These are phyloP conservation scores for Xanthia togata DNA, from an alignment of 2,888 invertebrate species.

Conservation along the genomic window DNA sequence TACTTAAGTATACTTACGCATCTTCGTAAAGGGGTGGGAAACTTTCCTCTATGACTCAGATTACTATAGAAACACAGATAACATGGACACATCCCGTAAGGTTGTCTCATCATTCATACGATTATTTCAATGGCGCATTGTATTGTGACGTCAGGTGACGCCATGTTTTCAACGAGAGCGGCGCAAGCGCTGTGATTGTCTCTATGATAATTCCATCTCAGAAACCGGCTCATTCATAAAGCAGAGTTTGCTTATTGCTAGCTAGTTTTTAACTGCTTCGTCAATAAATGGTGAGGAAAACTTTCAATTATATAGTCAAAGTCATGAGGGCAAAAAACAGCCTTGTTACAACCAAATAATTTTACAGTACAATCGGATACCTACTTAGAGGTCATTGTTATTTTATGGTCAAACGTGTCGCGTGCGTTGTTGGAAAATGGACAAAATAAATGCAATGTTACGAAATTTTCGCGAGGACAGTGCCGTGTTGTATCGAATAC, in stretches of 20 bases:
- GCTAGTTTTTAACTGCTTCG: background rate
- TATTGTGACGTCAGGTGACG: conserved; percentile 56
- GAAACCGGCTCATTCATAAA: conserved; percentile 31
- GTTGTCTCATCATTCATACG: conserved; percentile 42
- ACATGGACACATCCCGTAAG: conserved; percentile 9
- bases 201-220: conserved; percentile 49
- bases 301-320: conserved; percentile 9
- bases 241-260: background rate
- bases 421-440: conserved; percentile 43
- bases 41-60: background rate
- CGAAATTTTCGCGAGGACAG: conserved; percentile 55
- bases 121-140: conserved; percentile 56
- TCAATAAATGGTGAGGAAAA: conserved; percentile 1
- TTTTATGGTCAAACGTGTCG: conserved; percentile 28
- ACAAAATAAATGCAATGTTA: conserved; percentile 46
- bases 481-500: conserved; percentile 28
- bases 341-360: conserved; percentile 34
- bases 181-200: conserved; percentile 44
- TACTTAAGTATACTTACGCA: background rate
- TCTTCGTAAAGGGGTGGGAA: background rate
- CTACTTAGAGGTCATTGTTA: conserved; percentile 44
- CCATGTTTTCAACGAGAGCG: conserved; percentile 42
- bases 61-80: conserved; percentile 15
- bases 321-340: conserved; percentile 28
- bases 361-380: conserved; percentile 7